Conservation (phyloP, 2,888 invertebrate genomes). For the Kryphioiulus occultus region DNA sequence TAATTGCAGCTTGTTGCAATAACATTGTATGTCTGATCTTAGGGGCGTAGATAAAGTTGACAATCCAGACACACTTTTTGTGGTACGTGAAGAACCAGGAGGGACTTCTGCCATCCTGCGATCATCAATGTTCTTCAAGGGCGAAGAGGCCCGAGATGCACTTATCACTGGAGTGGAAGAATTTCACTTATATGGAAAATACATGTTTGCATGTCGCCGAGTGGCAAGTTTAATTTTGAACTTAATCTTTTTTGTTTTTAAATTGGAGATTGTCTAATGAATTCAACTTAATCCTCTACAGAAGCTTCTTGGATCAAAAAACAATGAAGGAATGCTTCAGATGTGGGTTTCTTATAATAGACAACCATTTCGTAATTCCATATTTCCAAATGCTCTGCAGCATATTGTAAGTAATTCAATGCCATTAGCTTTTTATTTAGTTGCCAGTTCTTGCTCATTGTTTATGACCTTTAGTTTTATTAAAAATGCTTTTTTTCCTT, state of each 20-base stretch:
- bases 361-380: conserved; percentile 74
- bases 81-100: conserved; percentile 74
- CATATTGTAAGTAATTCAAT: conserved; percentile 56
- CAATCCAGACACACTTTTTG: conserved; percentile 58
- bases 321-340: conserved; percentile 64
- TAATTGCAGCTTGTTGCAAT: neutral
- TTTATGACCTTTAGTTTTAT: neutral
- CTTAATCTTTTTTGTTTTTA: neutral
- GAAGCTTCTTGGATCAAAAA: conserved; percentile 55
- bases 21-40: conserved; percentile 48
- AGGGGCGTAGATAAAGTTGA: conserved; percentile 60
- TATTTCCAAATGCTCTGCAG: conserved; percentile 76
- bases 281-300: conserved; percentile 45
- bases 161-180: conserved; percentile 77
- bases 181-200: conserved; percentile 82
- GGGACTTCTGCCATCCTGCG: conserved; percentile 67
- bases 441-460: neutral
- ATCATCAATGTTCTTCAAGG: conserved; percentile 59
- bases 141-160: conserved; percentile 61
- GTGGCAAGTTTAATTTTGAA: conserved; percentile 65
- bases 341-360: conserved; percentile 80
- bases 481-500: neutral
- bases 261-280: neutral
- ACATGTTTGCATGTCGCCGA: conserved; percentile 82
- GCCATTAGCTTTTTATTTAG: neutral